Conservation (phyloP, 2,888 invertebrate genomes). For the Trilocha varians region DNA sequence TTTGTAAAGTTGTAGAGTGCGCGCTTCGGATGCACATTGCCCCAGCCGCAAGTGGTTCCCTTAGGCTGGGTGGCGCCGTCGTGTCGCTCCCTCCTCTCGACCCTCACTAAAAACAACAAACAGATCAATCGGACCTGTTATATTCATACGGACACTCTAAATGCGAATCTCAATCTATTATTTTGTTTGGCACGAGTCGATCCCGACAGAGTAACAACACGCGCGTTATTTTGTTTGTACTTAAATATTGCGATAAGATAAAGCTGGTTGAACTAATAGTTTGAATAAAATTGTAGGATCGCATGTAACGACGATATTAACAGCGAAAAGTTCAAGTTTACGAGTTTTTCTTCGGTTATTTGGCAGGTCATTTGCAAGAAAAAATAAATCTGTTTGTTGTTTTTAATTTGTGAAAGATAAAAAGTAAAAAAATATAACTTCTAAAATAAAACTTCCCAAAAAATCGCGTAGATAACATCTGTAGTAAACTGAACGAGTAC, state of each 20-base stretch:
- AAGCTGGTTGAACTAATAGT: conserved; percentile 55
- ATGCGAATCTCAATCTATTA: conserved; percentile 32
- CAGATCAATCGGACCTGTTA: conserved; percentile 65
- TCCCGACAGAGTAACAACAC: conserved; percentile 34
- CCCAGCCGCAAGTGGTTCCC: conserved; percentile 58
- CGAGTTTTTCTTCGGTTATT: conserved; percentile 51
- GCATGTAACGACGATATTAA: conserved; percentile 68
- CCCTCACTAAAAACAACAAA: conserved; percentile 66
- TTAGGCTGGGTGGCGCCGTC: conserved; percentile 60
- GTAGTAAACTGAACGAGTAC: no score
- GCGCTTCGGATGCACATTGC: conserved; percentile 61
- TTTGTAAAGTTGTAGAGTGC: conserved; percentile 59
- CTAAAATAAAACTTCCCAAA: no score
- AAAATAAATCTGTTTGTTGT: conserved; percentile 24
- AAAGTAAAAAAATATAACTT: no score
- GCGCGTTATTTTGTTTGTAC: conserved; percentile 53
- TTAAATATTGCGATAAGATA: conserved; percentile 63
- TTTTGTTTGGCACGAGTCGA: conserved; percentile 30
- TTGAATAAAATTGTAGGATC: conserved; percentile 66
- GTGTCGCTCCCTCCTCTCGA: conserved; percentile 56
- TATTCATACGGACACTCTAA: conserved; percentile 41
- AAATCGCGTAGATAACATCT: no score
- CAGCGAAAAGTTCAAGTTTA: conserved; percentile 57
- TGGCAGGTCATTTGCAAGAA: conserved; percentile 36
- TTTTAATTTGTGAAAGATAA: no score